Percentiles rank a stretch among this genome's conserved stretches.
Conservation (phyloP, 2,797 vertebrate species). For the Hypotaenidia okinawae region DNA sequence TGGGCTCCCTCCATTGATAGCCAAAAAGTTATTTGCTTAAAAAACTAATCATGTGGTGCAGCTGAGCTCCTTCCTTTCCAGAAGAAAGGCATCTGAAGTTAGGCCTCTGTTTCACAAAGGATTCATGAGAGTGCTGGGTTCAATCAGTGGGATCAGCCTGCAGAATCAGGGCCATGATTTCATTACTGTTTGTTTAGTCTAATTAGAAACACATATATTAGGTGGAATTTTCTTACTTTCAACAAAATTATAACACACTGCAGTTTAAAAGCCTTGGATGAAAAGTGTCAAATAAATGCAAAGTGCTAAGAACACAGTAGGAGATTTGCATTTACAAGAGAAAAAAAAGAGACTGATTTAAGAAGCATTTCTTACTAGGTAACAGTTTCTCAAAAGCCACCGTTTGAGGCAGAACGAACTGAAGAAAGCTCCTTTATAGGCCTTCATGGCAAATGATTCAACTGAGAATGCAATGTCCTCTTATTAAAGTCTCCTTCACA, state of each 20-base stretch:
- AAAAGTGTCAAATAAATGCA: slow-evolving; percentile 16
- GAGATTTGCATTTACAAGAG: slow-evolving; percentile 42
- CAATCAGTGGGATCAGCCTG: slow-evolving; percentile 46
- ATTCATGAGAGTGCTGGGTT: slow-evolving; percentile 40
- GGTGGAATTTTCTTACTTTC: slow-evolving; percentile 2
- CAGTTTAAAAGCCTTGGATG: background rate
- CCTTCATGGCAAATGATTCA: background rate
- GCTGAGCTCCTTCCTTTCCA: slow-evolving; percentile 49
- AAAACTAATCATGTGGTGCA: slow-evolving; percentile 66
- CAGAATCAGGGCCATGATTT: slow-evolving; percentile 17
- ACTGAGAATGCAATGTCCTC: background rate
- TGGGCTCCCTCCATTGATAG: slow-evolving; percentile 50
- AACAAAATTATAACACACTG: background rate
- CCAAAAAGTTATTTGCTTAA: slow-evolving; percentile 62
- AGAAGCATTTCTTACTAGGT: background rate
- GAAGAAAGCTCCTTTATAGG: background rate
- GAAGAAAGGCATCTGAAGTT: slow-evolving; percentile 43
- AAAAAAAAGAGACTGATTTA: background rate
- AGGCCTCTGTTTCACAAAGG: slow-evolving; percentile 39
- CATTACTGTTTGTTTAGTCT: slow-evolving; percentile 37
- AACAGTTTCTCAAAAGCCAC: slow-evolving; percentile 11
- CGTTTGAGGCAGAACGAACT: background rate
- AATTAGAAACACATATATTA: slow-evolving; percentile 42
- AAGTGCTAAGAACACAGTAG: background rate
- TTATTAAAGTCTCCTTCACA: background rate